A percentile compares a stretch with the other conserved stretches of the same genome.
phyloP scores from a whole-genome alignment of 1,140 invertebrate species.

The Brachionus angularis region DNA sequence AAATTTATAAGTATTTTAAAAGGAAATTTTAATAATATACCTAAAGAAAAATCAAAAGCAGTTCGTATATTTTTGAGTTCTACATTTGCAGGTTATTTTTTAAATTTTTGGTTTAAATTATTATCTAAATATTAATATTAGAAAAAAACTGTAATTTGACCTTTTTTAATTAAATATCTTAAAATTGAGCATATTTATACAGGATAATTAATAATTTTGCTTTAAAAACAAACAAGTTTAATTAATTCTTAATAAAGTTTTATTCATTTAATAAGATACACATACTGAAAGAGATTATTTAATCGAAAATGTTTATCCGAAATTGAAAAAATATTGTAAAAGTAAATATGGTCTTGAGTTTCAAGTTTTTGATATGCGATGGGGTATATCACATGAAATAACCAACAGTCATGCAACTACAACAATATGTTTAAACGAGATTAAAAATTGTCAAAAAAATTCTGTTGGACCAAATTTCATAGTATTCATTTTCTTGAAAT shows the following conservation, averaged over 20 bases:
- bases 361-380: conserved; percentile 49
- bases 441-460: conserved; percentile 39
- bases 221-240: not conserved
- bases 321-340: conserved; percentile 50
- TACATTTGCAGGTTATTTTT: conserved; percentile 17
- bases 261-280: conserved; percentile 1
- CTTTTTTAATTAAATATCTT: too few relatives aligned
- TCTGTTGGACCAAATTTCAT: conserved; percentile 44
- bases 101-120: not conserved
- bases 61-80: conserved; percentile 38
- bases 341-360: conserved; percentile 52
- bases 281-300: conserved; percentile 46
- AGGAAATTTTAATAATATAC: not conserved
- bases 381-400: conserved; percentile 46
- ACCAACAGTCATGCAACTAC: conserved; percentile 39
- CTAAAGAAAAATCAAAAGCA: not conserved
- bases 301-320: conserved; percentile 50
- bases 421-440: conserved; percentile 44
- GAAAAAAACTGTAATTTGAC: too few relatives aligned
- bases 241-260: not conserved
- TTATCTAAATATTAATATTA: too few relatives aligned
- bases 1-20: not conserved
- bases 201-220: not conserved
- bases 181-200: not conserved
- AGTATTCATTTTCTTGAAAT: not conserved